Evolutionary conservation across 1,140 invertebrate genomes (phyloP).

Genomic region (Centruroides sculpturatus): DNA sequence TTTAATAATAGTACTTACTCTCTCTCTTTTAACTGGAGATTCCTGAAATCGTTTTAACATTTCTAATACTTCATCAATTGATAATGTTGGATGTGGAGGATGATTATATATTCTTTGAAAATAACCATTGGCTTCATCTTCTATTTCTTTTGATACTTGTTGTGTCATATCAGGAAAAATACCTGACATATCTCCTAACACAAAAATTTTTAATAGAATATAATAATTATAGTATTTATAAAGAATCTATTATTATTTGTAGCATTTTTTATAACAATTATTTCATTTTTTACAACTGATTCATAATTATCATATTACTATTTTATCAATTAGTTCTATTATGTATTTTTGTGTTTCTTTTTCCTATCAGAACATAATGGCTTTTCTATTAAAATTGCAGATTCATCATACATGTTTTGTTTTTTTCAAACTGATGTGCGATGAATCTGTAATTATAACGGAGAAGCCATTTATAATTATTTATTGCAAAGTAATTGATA

Average conservation of each 20-base stretch:
- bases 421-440: no score
- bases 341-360: no score
- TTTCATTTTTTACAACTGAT: no score
- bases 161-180: slow-evolving; percentile 53
- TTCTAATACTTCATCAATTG: slow-evolving; percentile 81
- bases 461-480: no score
- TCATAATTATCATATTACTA: no score
- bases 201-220: not conserved
- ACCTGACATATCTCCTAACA: slow-evolving; percentile 17
- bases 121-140: slow-evolving; percentile 95
- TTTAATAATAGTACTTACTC: slow-evolving; percentile 30
- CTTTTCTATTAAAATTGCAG: no score
- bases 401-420: no score
- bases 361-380: no score
- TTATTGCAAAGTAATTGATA: no score
- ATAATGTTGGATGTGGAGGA: slow-evolving; percentile 77
- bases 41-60: slow-evolving; percentile 83
- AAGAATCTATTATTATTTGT: not conserved
- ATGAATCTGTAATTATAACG: no score
- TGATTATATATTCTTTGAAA: slow-evolving; percentile 97
- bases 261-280: no score
- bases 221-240: not conserved
- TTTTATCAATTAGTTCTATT: no score
- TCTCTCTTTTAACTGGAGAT: slow-evolving; percentile 69
- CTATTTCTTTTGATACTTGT: slow-evolving; percentile 81